Conservation (phyloP, 2,113 vertebrate species). For the Acrocephalus kingi region DNA sequence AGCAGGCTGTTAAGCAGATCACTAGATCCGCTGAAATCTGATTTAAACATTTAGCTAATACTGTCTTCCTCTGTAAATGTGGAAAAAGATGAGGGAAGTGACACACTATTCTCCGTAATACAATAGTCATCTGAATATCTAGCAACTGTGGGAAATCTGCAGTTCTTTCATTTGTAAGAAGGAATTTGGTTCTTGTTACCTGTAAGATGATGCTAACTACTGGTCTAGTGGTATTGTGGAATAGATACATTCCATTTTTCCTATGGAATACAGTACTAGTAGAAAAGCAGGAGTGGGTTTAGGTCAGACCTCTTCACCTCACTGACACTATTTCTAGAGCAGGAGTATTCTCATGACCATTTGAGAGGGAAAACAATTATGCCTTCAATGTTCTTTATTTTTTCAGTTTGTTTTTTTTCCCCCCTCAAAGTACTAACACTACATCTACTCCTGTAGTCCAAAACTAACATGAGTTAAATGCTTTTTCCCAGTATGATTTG, state of each 20-base stretch:
- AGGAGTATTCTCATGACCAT: not conserved
- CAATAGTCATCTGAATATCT: not conserved
- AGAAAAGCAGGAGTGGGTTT: not conserved
- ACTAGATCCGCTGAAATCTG: not conserved
- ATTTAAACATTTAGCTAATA: not conserved
- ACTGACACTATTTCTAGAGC: not conserved
- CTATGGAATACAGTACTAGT: not conserved
- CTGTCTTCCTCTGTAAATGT: not conserved
- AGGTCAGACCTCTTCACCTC: not conserved
- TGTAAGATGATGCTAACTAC: not conserved
- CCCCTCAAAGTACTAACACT: not conserved
- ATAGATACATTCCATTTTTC: not conserved
- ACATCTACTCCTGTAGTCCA: not conserved
- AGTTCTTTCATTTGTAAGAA: not conserved
- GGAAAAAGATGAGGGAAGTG: not conserved
- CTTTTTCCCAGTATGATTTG: not conserved
- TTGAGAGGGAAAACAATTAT: not conserved
- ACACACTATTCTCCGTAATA: not conserved
- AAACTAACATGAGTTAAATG: rapidly evolving
- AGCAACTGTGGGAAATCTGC: not conserved
- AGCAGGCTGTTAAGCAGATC: not conserved
- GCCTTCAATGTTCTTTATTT: not conserved
- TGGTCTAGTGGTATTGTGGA: not conserved
- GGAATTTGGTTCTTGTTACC: not conserved
- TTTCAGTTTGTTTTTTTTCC: not conserved